Base-by-base conservation (phyloP, 1,140 invertebrate genomes). In the Drosophila nannoptera region DNA sequence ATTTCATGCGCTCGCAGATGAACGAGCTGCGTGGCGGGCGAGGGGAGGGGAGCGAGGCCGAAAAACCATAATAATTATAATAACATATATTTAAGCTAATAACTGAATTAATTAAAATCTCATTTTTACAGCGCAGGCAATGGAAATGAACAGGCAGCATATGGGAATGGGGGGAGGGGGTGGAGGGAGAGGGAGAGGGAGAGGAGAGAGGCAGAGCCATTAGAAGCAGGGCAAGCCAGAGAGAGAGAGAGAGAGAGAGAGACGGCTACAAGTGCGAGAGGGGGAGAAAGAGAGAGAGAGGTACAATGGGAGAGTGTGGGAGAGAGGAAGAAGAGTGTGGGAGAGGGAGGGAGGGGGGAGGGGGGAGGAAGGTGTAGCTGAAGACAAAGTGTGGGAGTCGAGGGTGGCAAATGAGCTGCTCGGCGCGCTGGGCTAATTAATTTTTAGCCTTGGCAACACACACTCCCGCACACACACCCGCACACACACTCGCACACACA, bases 101-200 rank as follows among this genome's bases (percentile, higher is more conserved):
- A 84, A 84, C 81, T 84, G 81, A 84, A 84, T 84, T 84, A 84
- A 84, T 84, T 84, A 84, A 84, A 84, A 86, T 84, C 81, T 77
- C 81, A 84, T 84, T 86, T 84, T 68, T 46, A 76, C 58, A 75
- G 48, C 40, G 54, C 38, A 33, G 54, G 65, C 33, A 48, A 29
- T 55, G 60, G 36, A 60, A 60, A 60, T 59, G 56, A 31, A 35
- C 48, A 32, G 16, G 48, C 48, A 54, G 29, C 35, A 29, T 45
- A 43, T 56, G 52, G 48, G 29, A 66, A 38, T 63, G 52, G 49
- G 40, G 7, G 12, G 6, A 8, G n/a, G 36, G 64, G 49, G 60
- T 55, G 49, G 33, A 31, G 43, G 36, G 45, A 43, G 56, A 62
- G 46, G 22, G 5, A 31, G 64, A 38, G 38, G 53, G 45, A 32